These are phyloP conservation scores for Otus sunia DNA, from an alignment of 2,113 vertebrate genomes.

Conservation along the genomic window DNA sequence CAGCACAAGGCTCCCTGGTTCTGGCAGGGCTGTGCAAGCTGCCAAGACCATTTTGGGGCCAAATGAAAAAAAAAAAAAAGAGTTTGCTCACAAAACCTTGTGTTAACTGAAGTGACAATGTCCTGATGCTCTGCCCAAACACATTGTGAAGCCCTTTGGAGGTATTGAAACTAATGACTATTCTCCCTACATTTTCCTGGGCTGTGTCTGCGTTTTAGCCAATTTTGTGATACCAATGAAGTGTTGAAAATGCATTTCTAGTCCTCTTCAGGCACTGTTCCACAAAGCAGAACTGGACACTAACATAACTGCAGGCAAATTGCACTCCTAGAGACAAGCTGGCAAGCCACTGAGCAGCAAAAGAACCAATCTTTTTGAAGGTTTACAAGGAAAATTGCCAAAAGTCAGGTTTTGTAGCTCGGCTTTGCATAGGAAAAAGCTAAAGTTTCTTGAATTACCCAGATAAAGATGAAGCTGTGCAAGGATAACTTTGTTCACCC, in stretches of 20 bases:
- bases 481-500: neutral
- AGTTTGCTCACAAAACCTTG: neutral
- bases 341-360: neutral
- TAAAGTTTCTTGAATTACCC: neutral
- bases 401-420: neutral
- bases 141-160: neutral
- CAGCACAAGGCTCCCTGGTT: neutral
- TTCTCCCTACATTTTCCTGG: neutral
- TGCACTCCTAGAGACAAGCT: neutral
- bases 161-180: neutral
- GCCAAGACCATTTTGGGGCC: neutral
- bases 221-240: neutral
- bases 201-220: neutral
- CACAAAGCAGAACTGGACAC: neutral
- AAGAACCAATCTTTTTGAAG: neutral
- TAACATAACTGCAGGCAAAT: neutral
- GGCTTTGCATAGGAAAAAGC: neutral
- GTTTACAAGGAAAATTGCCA: neutral
- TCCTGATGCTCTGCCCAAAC: fast-evolving
- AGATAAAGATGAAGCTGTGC: neutral
- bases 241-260: neutral
- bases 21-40: neutral
- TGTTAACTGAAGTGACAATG: neutral
- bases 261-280: neutral
- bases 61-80: neutral